These are phyloP conservation scores for Caenorhabditis angaria DNA, from an alignment of 2,888 invertebrate species.

Conservation along the genomic window DNA sequence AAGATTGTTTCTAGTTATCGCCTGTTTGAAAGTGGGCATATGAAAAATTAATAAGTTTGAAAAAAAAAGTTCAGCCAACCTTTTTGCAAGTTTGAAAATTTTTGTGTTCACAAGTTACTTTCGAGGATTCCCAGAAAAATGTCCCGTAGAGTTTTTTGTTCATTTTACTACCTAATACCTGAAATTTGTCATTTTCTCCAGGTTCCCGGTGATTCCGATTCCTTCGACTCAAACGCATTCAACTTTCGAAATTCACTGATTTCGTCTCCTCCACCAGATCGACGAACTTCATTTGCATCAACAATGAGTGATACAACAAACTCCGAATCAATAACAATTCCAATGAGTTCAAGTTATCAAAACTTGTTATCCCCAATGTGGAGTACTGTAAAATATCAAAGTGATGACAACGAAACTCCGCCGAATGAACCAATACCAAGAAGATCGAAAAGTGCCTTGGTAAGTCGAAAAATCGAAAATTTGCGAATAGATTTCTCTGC, in stretches of 20 bases:
- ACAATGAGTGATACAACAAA: slow-evolving; percentile 56
- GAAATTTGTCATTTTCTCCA: slow-evolving; percentile 15
- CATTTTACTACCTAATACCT: too few species aligned
- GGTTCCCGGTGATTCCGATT: slow-evolving; percentile 20
- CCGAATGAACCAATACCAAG: slow-evolving; percentile 51
- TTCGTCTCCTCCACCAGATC: slow-evolving; percentile 65
- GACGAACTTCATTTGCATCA: slow-evolving; percentile 61
- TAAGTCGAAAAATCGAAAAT: too few species aligned
- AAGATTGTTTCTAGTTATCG: too few species aligned
- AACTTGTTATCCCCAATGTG: slow-evolving; percentile 67
- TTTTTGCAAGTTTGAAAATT: background rate
- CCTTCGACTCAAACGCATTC: slow-evolving; percentile 13
- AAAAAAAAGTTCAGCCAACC: background rate
- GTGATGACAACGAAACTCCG: slow-evolving; percentile 58
- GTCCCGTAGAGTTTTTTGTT: too few species aligned
- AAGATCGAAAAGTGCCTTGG: slow-evolving; percentile 65
- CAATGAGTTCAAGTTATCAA: slow-evolving; percentile 62
- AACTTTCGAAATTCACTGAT: slow-evolving; percentile 7
- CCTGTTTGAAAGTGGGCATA: too few species aligned
- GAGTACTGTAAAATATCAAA: slow-evolving; percentile 52
- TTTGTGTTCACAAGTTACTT: too few species aligned
- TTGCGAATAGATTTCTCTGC: background rate
- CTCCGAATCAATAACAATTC: slow-evolving; percentile 54
- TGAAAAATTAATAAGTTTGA: background rate
- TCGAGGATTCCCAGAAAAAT: too few species aligned